Evolutionary conservation across 2,113 vertebrate species (phyloP).

Genomic region (Chitala chitala): DNA sequence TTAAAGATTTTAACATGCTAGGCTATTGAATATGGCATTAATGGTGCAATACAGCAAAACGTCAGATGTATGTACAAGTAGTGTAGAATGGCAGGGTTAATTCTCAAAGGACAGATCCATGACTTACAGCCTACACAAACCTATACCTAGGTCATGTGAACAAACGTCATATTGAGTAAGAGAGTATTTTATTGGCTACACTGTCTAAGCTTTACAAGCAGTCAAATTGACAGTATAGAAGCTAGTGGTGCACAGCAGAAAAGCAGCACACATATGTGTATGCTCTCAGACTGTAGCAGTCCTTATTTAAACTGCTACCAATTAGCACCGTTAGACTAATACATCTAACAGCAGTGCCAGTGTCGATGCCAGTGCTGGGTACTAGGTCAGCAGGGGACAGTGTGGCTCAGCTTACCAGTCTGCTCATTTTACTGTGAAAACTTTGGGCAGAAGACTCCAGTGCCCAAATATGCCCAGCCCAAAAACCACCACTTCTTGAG

Average conservation of each 20-base stretch:
- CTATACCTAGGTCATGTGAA: neutral
- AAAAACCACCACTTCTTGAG: conserved; percentile 31
- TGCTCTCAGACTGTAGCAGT: conserved; percentile 38
- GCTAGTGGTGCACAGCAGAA: conserved; percentile 34
- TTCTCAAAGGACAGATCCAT: too few relatives aligned
- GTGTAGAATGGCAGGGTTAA: too few relatives aligned
- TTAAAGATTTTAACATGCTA: neutral
- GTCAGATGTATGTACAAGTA: too few relatives aligned
- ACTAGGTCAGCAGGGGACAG: too few relatives aligned
- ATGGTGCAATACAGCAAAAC: too few relatives aligned
- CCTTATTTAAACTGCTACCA: conserved; percentile 49
- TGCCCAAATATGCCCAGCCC: conserved; percentile 38
- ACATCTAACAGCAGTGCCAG: conserved; percentile 49
- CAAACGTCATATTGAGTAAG: too few relatives aligned
- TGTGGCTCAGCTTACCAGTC: too few relatives aligned
- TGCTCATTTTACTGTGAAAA: too few relatives aligned
- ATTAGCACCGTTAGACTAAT: conserved; percentile 39
- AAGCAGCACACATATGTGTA: too few relatives aligned
- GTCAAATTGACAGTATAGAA: conserved; percentile 38
- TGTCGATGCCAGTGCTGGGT: too few relatives aligned
- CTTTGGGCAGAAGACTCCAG: too few relatives aligned
- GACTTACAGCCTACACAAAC: neutral
- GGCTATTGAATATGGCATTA: neutral
- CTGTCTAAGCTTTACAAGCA: neutral
- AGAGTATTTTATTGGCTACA: neutral